Evolutionary conservation across 1,140 invertebrate genomes (phyloP), one percentile per base, ranked within the genome.

Genomic region (Habropoda laboriosa): DNA sequence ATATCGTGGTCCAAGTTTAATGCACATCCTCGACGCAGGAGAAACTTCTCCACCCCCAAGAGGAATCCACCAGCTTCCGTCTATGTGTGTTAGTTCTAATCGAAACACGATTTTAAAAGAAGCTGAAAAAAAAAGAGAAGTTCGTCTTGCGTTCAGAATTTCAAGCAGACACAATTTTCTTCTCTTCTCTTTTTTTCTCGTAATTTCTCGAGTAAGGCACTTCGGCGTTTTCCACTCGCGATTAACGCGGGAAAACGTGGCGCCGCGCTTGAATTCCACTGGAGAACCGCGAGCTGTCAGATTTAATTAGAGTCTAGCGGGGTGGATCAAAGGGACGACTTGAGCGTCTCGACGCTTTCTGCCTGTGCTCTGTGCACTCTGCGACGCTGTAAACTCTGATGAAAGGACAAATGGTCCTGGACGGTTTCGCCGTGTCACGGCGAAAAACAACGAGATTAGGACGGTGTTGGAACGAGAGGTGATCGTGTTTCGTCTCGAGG

Each of bases 361-460:
- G 30, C 18, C 7, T 35, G 2, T 12, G 21, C 21, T 24, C 4
- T 7, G 61, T 63, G 24, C 18, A 38, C 21, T 21, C 24, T n/a
- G 24, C 40, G 4, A n/a, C 16, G 24, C 12, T 24, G 13, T 64
- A 64, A 66, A 49, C 27, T 18, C 42, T 66, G 63, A 64, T 64
- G 24, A 64, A 64, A 66, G 63, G 42, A 66, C 63, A 49, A 66
- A 66, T 66, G 63, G 16, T 27, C 42, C 45, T 49, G 63, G 63
- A 49, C 63, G 42, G 10, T 66, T 49, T 66, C 42, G 63, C 24
- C n/a, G n/a, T n/a, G n/a, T n/a, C n/a, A 42, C 7, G 8, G 24
- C 6, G 53, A 24, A 10, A 21, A 53, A 24, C n/a, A 30, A 27
- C 1, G 53, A 27, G 6, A 27, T 57, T 57, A 57, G 21, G 8